phyloP scores from a whole-genome alignment of 2,888 invertebrate genomes.

The Molorchus minor region DNA sequence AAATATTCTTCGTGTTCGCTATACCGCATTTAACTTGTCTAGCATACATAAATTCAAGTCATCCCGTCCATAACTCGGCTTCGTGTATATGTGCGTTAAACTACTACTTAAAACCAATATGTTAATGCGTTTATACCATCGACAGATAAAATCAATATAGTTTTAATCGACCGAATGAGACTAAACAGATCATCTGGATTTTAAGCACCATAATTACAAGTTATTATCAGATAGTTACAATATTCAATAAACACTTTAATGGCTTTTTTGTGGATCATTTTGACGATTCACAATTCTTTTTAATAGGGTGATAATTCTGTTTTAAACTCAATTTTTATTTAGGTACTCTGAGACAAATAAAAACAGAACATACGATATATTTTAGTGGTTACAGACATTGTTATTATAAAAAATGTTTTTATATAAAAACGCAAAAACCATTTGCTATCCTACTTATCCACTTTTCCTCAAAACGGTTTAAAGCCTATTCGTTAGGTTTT shows the following conservation, averaged over 20 bases:
- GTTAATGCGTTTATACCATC: conserved; percentile 42
- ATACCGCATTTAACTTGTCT: conserved; percentile 52
- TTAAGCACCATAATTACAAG: conserved; percentile 33
- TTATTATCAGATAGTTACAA: conserved; percentile 33
- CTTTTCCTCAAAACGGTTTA: too few species aligned
- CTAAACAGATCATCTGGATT: conserved; percentile 36
- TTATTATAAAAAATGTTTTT: too few species aligned
- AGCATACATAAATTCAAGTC: conserved; percentile 45
- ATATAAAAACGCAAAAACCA: too few species aligned
- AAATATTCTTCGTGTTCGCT: conserved; percentile 48
- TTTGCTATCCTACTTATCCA: too few species aligned
- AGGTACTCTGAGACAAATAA: too few species aligned
- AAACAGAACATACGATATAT: too few species aligned
- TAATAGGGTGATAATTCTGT: too few species aligned
- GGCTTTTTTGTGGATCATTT: conserved; percentile 26
- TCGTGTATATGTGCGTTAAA: conserved; percentile 32
- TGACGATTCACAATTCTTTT: too few species aligned
- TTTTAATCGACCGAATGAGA: conserved; percentile 47
- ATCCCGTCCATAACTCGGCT: conserved; percentile 33
- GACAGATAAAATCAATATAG: conserved; percentile 50
- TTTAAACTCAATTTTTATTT: too few species aligned
- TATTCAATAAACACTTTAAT: conserved; percentile 35
- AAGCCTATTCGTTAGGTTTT: too few species aligned
- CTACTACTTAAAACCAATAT: conserved; percentile 45
- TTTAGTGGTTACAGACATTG: too few species aligned